Evolutionary conservation across 2,888 invertebrate genomes (phyloP).

Genomic region (Leucoma salicis): DNA sequence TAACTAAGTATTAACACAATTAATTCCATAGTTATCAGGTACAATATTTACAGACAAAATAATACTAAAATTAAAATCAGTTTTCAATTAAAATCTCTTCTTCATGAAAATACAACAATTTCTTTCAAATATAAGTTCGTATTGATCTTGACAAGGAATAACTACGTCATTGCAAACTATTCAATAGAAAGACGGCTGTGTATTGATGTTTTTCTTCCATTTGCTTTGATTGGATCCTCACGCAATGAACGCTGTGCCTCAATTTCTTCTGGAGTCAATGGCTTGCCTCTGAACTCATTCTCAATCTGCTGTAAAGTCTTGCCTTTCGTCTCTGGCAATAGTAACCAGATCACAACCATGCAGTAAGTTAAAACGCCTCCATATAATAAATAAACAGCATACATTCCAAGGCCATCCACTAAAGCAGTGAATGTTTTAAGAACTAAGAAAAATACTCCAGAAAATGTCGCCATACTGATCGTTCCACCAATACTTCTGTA

Average conservation of each 20-base stretch:
- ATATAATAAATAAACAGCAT: conserved; percentile 81
- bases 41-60: no score
- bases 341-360: conserved; percentile 74
- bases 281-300: conserved; percentile 64
- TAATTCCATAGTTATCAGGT: no score
- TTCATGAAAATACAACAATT: no score
- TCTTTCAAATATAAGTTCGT: neutral
- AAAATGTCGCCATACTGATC: conserved; percentile 78
- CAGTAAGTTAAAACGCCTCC: conserved; percentile 71
- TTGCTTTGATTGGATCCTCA: conserved; percentile 33
- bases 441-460: conserved; percentile 80
- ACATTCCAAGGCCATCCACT: conserved; percentile 68
- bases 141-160: neutral
- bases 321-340: conserved; percentile 85
- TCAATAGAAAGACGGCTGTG: conserved; percentile 18
- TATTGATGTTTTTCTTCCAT: conserved; percentile 44
- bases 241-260: conserved; percentile 41
- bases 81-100: no score
- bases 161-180: no score
- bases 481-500: conserved; percentile 83
- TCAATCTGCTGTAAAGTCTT: conserved; percentile 85
- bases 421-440: conserved; percentile 83
- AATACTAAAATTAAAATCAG: no score
- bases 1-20: no score
- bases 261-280: conserved; percentile 27